Evolutionary conservation across 2,888 invertebrate genomes (phyloP).

Genomic region (Eudasyphora cyanicolor): DNA sequence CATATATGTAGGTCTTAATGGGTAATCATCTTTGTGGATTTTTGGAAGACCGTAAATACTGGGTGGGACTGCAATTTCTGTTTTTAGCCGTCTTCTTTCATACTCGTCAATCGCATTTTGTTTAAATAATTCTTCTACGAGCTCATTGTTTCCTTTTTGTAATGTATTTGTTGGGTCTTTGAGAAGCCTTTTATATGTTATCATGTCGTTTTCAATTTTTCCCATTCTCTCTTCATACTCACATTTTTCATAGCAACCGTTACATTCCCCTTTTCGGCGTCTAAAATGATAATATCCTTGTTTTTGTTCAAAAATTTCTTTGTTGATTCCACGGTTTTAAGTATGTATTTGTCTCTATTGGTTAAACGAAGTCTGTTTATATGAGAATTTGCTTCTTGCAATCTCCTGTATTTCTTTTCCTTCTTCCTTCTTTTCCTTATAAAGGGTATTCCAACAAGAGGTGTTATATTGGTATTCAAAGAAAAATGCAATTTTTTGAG

Average conservation of each 20-base stretch:
- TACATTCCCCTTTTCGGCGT: neutral
- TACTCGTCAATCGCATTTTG: neutral
- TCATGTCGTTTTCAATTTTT: too few relatives aligned
- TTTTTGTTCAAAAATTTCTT: neutral
- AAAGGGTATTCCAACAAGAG: too few relatives aligned
- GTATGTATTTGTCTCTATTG: too few relatives aligned
- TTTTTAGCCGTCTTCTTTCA: neutral
- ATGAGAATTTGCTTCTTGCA: too few relatives aligned
- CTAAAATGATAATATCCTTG: neutral
- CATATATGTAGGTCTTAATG: neutral
- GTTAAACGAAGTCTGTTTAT: too few relatives aligned
- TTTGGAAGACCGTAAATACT: neutral
- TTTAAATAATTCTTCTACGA: neutral
- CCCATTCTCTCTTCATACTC: too few relatives aligned
- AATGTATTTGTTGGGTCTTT: neutral
- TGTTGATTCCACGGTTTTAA: neutral
- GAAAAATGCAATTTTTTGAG: too few relatives aligned
- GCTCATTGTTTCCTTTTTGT: neutral
- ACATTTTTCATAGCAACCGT: neutral
- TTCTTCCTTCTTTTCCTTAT: too few relatives aligned
- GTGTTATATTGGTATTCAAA: too few relatives aligned
- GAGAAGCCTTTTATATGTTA: neutral
- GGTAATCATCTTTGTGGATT: neutral
- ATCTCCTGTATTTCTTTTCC: too few relatives aligned
- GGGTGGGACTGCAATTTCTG: neutral